A percentile compares a stretch with the other conserved stretches of the same genome.
These are phyloP conservation scores for Campoletis sonorensis DNA, from an alignment of 1,140 invertebrate species.

Conservation along the genomic window DNA sequence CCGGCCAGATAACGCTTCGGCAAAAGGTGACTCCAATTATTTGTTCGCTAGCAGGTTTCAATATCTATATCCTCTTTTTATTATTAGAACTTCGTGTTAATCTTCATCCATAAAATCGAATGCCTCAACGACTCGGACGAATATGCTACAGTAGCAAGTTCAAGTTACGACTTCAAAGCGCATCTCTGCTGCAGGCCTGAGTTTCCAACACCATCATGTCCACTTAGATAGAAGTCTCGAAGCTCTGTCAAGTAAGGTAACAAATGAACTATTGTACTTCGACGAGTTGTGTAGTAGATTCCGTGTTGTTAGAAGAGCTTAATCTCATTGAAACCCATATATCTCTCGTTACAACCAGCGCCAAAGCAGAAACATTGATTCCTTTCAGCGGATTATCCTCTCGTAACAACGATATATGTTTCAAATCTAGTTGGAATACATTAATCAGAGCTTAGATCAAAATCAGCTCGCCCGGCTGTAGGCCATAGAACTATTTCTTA, in stretches of 20 bases:
- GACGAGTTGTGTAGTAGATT: background rate
- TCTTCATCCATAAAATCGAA: too few species aligned
- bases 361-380: background rate
- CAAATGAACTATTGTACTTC: background rate
- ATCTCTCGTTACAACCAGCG: background rate
- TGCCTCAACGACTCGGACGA: too few species aligned
- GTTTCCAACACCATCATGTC: background rate
- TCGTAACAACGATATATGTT: background rate
- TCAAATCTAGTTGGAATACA: background rate
- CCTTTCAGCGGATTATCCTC: background rate
- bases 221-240: background rate
- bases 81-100: background rate
- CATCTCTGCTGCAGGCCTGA: too few species aligned
- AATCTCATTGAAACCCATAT: background rate
- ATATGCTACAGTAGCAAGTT: too few species aligned
- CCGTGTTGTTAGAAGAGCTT: background rate
- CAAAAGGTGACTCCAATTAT: conserved; percentile 10
- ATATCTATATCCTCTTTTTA: background rate
- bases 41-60: background rate
- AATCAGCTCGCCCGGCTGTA: background rate
- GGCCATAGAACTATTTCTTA: background rate
- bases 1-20: background rate
- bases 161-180: too few species aligned
- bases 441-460: background rate
- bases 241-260: background rate